phyloP scores from a whole-genome alignment of 92 coral and sea anemone genomes.

The Anthopleura xanthogrammica region DNA sequence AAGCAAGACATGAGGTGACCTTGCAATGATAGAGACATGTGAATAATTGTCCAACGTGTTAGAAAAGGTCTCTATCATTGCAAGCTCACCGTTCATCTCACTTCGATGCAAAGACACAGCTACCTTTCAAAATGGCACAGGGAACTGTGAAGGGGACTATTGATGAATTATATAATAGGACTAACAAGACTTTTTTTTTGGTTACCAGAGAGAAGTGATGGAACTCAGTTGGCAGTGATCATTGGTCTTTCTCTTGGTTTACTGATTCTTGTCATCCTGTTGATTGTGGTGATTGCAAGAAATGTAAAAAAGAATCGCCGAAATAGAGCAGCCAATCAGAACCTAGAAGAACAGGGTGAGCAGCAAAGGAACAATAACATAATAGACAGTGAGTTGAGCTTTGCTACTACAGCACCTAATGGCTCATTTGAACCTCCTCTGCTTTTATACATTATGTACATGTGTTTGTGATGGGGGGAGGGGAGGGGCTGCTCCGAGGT shows the following conservation, averaged over 20 bases:
- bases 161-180: neutral
- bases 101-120: neutral
- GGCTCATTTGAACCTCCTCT: neutral
- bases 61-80: neutral
- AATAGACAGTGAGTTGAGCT: slow-evolving; percentile 34
- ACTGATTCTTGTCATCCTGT: slow-evolving; percentile 63
- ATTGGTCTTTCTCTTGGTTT: slow-evolving; percentile 84
- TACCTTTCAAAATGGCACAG: no score
- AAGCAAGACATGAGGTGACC: no score
- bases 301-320: slow-evolving; percentile 57
- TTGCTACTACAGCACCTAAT: neutral
- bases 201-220: slow-evolving; percentile 53
- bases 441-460: no score
- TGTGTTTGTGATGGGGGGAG: no score
- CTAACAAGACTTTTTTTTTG: neutral
- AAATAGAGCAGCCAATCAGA: slow-evolving; percentile 24
- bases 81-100: neutral
- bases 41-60: no score
- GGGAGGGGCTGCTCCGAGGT: no score
- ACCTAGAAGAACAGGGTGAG: slow-evolving; percentile 35
- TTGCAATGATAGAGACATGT: no score
- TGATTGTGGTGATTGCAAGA: slow-evolving; percentile 72
- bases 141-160: neutral
- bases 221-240: slow-evolving; percentile 81
- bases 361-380: slow-evolving; percentile 43